Evolutionary conservation across 2,888 invertebrate genomes (phyloP).

Genomic region (Drosophila hamatofila): DNA sequence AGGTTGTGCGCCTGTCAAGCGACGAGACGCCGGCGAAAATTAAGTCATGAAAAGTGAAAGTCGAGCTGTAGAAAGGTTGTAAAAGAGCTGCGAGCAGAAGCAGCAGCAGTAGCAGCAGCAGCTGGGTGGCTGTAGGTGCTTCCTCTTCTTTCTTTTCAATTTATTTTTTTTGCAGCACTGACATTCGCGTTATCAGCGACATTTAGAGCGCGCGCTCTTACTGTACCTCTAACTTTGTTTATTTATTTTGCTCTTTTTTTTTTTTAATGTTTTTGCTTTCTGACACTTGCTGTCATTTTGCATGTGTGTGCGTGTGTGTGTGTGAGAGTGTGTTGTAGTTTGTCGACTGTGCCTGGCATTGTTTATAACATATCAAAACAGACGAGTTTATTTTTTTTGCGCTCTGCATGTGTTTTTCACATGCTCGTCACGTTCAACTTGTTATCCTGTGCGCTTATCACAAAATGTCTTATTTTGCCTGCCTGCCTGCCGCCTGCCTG

Average conservation of each 20-base stretch:
- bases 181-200: conserved; percentile 57
- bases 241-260: conserved; percentile 45
- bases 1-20: conserved; percentile 46
- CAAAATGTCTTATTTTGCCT: conserved; percentile 70
- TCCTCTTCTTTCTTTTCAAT: background rate
- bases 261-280: conserved; percentile 59
- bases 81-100: conserved; percentile 1
- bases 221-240: conserved; percentile 6
- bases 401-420: conserved; percentile 21
- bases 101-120: background rate
- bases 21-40: conserved; percentile 52
- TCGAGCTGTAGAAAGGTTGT: conserved; percentile 38
- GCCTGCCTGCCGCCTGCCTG: conserved; percentile 14
- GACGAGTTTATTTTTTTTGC: conserved; percentile 40
- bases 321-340: conserved; percentile 35
- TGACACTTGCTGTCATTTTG: conserved; percentile 62
- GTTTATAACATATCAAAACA: conserved; percentile 61
- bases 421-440: conserved; percentile 71
- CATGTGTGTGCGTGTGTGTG: conserved; percentile 16
- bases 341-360: conserved; percentile 56
- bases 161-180: conserved; percentile 27
- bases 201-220: conserved; percentile 31
- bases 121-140: background rate
- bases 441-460: conserved; percentile 70
- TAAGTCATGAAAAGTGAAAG: conserved; percentile 66